A percentile compares a stretch with the other conserved stretches of the same genome.
phyloP scores from a whole-genome alignment of 2,797 vertebrate species.

The Periparus ater region DNA sequence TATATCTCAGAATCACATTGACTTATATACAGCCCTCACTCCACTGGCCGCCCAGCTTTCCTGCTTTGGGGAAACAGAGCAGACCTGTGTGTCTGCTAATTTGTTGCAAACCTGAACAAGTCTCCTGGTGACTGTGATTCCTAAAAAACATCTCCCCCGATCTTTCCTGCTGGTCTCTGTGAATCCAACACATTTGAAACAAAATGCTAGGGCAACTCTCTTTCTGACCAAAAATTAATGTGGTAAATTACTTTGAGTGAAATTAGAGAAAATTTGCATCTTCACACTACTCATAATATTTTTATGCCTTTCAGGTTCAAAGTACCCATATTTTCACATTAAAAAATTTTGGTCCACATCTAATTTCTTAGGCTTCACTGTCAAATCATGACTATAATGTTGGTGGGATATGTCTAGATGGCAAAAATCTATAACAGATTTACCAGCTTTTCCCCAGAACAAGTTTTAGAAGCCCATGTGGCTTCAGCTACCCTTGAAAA shows the following conservation, averaged over 20 bases:
- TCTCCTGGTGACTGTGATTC: neutral
- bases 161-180: neutral
- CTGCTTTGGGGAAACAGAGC: neutral
- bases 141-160: neutral
- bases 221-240: neutral
- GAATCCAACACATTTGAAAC: neutral
- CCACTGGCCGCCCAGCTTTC: neutral
- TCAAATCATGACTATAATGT: neutral
- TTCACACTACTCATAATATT: neutral
- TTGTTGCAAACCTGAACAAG: neutral
- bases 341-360: neutral
- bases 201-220: neutral
- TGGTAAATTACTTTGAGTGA: neutral
- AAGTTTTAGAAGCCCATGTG: neutral
- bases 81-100: neutral
- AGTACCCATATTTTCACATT: neutral
- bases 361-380: neutral
- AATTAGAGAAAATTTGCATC: neutral
- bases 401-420: neutral
- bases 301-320: neutral
- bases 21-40: neutral
- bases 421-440: neutral
- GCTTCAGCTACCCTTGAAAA: neutral
- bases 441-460: neutral
- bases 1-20: rapidly evolving